Conservation (phyloP, 2,888 invertebrate species). For the Synanthedon andrenaeformis region DNA sequence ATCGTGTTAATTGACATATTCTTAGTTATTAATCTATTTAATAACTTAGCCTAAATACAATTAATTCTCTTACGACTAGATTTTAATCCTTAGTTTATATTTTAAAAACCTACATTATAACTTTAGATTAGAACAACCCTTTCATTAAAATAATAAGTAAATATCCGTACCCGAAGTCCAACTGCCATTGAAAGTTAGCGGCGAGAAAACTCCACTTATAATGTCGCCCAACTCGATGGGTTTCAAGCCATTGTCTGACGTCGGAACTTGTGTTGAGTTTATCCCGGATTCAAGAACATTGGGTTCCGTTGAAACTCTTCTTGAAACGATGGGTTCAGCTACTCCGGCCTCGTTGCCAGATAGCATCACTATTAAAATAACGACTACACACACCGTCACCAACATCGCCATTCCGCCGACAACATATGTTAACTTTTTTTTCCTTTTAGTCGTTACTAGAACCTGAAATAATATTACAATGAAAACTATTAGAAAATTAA, state of each 20-base stretch:
- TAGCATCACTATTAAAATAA: constrained; percentile 71
- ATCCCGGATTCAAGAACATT: constrained; percentile 1
- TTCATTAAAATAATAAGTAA: background rate
- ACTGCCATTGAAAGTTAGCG: constrained; percentile 81
- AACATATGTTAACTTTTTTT: constrained; percentile 66
- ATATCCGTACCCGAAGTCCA: constrained; percentile 79
- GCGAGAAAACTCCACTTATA: constrained; percentile 74
- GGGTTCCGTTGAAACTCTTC: constrained; percentile 21
- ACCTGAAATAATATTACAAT: constrained; percentile 52
- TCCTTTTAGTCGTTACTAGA: constrained; percentile 69
- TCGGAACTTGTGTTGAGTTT: constrained; percentile 10
- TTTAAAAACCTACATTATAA: too few relatives aligned
- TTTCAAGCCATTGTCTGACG: constrained; percentile 16
- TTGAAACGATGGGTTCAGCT: constrained; percentile 27
- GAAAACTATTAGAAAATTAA: background rate
- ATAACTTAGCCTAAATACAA: too few relatives aligned
- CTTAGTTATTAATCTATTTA: too few relatives aligned
- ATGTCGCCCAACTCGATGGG: constrained; percentile 77
- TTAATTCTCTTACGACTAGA: too few relatives aligned
- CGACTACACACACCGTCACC: constrained; percentile 70
- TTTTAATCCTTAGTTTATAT: too few relatives aligned
- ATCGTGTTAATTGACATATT: too few relatives aligned
- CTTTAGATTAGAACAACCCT: too few relatives aligned
- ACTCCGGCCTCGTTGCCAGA: constrained; percentile 41
- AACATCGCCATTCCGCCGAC: constrained; percentile 68